A percentile compares a stretch with the other conserved stretches of the same genome.
These are phyloP conservation scores for Cuniculus paca DNA, from an alignment of 2,797 vertebrate genomes.

Conservation along the genomic window DNA sequence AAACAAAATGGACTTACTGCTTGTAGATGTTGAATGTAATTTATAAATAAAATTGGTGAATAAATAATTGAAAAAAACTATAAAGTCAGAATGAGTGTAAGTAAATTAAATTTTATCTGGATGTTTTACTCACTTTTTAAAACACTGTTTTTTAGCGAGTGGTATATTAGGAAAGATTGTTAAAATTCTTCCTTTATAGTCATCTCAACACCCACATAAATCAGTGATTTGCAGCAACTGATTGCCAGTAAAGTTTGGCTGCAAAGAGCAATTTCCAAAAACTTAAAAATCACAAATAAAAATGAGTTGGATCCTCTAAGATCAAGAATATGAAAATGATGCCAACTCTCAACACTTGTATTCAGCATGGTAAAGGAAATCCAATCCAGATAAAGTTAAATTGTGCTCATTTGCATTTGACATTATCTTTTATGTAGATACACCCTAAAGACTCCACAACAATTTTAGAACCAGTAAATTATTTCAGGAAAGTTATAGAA, in stretches of 20 bases:
- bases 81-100: not conserved
- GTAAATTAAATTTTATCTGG: not conserved
- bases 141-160: slow-evolving; percentile 10
- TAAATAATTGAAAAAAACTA: slow-evolving; percentile 12
- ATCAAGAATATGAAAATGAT: not conserved
- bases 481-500: not conserved
- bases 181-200: not conserved
- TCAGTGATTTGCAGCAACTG: not conserved
- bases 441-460: not conserved
- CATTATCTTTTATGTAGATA: not conserved
- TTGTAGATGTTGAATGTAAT: not conserved
- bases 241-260: not conserved
- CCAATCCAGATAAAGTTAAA: not conserved
- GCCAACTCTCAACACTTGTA: not conserved
- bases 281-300: slow-evolving; percentile 32
- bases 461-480: not conserved
- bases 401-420: not conserved
- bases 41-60: not conserved
- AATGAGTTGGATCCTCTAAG: not conserved
- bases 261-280: slow-evolving; percentile 56
- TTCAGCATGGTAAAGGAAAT: not conserved
- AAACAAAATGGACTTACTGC: not conserved
- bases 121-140: fast-evolving
- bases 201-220: not conserved
- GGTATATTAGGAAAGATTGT: not conserved